Evolutionary conservation across 2,797 vertebrate species (phyloP).

Genomic region (Oryzias dopingdopingensis): DNA sequence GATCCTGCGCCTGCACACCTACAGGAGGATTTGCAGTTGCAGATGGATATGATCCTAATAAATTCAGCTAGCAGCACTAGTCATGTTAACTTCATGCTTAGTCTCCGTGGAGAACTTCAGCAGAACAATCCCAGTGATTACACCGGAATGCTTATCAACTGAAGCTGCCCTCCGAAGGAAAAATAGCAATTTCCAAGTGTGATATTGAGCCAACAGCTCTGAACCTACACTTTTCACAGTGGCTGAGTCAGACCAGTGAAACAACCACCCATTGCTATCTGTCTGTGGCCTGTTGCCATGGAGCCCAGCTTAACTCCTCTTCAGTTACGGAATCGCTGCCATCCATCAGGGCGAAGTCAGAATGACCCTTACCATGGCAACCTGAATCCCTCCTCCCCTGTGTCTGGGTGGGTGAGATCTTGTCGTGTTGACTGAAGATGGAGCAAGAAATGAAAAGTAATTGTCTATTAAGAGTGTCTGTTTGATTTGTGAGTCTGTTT

Average conservation of each 20-base stretch:
- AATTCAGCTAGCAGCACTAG: conserved; percentile 4
- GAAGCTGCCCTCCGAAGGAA: conserved; percentile 37
- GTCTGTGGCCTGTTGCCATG: conserved; percentile 80
- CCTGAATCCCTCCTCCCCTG: conserved; percentile 67
- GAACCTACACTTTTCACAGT: conserved; percentile 66
- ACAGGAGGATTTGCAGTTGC: conserved; percentile 18
- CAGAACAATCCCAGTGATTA: conserved; percentile 13
- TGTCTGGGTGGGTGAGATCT: conserved; percentile 66
- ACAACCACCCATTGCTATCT: conserved; percentile 57
- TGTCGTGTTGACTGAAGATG: conserved; percentile 55
- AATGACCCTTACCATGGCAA: conserved; percentile 82
- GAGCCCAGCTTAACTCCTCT: conserved; percentile 70
- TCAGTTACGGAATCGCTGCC: conserved; percentile 60
- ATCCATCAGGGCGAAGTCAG: conserved; percentile 76
- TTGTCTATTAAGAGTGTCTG: conserved; percentile 19
- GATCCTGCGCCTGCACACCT: conserved; percentile 33
- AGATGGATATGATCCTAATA: conserved; percentile 22
- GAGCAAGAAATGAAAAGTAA: conserved; percentile 1
- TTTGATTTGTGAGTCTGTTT: conserved; percentile 29
- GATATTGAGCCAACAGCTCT: conserved; percentile 55
- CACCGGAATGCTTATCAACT: conserved; percentile 13
- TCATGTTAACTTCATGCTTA: conserved; percentile 13
- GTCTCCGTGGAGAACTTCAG: not conserved
- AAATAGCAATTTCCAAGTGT: conserved; percentile 59
- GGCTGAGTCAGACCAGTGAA: conserved; percentile 69